These are phyloP conservation scores for Heliothis peltigera DNA, from an alignment of 2,888 invertebrate species.

Conservation along the genomic window DNA sequence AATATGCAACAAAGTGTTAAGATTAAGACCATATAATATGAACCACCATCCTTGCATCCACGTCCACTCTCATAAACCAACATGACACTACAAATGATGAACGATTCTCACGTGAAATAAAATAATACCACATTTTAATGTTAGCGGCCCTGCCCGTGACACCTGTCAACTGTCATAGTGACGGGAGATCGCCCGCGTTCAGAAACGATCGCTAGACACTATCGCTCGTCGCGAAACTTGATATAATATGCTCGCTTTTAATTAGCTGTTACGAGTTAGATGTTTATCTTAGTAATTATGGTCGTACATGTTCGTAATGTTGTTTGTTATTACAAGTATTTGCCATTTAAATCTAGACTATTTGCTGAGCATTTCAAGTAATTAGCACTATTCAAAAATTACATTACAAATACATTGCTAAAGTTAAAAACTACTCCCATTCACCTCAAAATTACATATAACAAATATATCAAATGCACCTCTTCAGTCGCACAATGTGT, in stretches of 20 bases:
- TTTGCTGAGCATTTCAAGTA: not conserved
- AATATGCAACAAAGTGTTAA: no score
- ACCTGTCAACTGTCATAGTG: slow-evolving; percentile 86
- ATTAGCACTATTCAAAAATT: not conserved
- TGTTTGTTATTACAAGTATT: slow-evolving; percentile 27
- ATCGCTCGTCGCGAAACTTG: slow-evolving; percentile 83
- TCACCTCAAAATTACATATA: not conserved
- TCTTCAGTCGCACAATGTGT: no score
- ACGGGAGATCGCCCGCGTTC: slow-evolving; percentile 84
- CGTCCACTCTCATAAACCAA: slow-evolving; percentile 48
- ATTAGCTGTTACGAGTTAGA: slow-evolving; percentile 72
- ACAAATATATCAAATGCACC: slow-evolving; percentile 35
- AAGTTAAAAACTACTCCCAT: not conserved
- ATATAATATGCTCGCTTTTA: slow-evolving; percentile 80
- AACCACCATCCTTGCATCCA: slow-evolving; percentile 28
- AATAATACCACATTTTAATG: slow-evolving; percentile 64
- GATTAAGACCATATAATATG: slow-evolving; percentile 6
- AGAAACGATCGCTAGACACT: slow-evolving; percentile 78
- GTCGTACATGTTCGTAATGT: slow-evolving; percentile 34
- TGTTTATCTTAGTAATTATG: slow-evolving; percentile 61
- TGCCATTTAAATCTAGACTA: slow-evolving; percentile 8
- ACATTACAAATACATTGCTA: no score
- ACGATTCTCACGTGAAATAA: slow-evolving; percentile 62
- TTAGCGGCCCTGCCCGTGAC: slow-evolving; percentile 75
- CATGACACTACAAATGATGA: slow-evolving; percentile 58